Evolutionary conservation across 2,113 vertebrate species (phyloP).

Genomic region (Notiomystis cincta): DNA sequence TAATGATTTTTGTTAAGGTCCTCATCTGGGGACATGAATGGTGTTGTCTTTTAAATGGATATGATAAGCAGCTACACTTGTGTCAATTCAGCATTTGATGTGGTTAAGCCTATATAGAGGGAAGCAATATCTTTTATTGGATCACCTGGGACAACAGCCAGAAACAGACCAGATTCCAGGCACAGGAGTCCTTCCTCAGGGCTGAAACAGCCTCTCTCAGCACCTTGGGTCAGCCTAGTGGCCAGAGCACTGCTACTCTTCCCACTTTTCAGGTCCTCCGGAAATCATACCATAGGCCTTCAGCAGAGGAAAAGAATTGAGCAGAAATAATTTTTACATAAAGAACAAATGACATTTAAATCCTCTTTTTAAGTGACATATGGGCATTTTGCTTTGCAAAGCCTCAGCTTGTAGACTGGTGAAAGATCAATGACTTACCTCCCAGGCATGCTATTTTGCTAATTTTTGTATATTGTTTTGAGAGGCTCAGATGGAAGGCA

Average conservation of each 20-base stretch:
- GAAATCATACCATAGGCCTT: background rate
- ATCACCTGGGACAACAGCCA: background rate
- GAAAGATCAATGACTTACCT: background rate
- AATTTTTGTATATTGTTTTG: slow-evolving; percentile 35
- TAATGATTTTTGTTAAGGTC: background rate
- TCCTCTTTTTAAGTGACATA: background rate
- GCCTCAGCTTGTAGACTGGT: background rate
- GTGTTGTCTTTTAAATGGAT: background rate
- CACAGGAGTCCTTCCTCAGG: accelerated
- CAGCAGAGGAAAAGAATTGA: background rate
- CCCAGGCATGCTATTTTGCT: background rate
- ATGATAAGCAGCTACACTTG: background rate
- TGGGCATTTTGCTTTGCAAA: background rate
- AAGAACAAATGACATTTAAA: background rate
- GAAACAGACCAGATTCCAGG: background rate
- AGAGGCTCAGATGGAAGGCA: background rate
- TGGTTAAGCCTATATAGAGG: background rate
- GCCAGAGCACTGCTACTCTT: background rate
- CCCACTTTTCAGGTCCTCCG: background rate
- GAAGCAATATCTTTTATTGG: background rate
- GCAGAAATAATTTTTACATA: background rate
- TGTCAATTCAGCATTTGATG: background rate
- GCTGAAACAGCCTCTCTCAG: background rate
- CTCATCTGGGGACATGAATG: background rate
- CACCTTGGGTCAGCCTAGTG: background rate